Base-by-base conservation (phyloP, 1,140 invertebrate genomes). In the Orchesella cincta region DNA sequence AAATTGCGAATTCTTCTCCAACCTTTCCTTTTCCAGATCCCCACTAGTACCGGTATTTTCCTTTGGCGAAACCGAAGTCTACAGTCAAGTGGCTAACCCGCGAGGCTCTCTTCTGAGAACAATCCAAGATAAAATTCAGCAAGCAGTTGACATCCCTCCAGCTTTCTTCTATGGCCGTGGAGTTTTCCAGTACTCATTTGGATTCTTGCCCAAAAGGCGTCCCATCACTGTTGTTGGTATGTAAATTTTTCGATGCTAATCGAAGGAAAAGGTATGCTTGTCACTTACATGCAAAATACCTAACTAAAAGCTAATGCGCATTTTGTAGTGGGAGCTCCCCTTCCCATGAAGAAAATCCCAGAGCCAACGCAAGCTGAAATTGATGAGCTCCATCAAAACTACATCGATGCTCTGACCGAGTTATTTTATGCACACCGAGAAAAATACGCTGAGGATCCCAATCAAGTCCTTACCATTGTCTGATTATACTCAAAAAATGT, bases 1-100 rank as follows among this genome's bases (percentile, higher is more conserved):
- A 52, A 14, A 14, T 28, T 87, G 86, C 20, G 85, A 86, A 1
- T 80, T 81, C 35, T 86, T 87, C 81, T 83, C 83, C 16, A 78
- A 34, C 26, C 46, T 26, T 85, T 86, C 51, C 14, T 8, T 71
- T 85, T 87, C 35, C 85, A 94, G 92, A 26, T 89, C 92, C 2
- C 86, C 91, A 0, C 85, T 97, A 76, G 95, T 97, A 1, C 97
- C 95, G 26, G 91, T 94, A 0, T 91, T 96, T 83, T 92, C 93
- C 0, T 98, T 98, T 85, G 95, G 95, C 0, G 96, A 98, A 85
- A 94, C 92, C 18, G 94, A 97, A 82, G 83, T 97, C 0, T 98
- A 92, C 85, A 88, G 91, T 79, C 94, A 96, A 82, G 83, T 93
- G 2, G 81, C 88, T 16, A 92, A 92, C 84, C 90, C 92, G 0